Conservation (phyloP, 2,113 vertebrate genomes). For the Halcyon senegalensis region DNA sequence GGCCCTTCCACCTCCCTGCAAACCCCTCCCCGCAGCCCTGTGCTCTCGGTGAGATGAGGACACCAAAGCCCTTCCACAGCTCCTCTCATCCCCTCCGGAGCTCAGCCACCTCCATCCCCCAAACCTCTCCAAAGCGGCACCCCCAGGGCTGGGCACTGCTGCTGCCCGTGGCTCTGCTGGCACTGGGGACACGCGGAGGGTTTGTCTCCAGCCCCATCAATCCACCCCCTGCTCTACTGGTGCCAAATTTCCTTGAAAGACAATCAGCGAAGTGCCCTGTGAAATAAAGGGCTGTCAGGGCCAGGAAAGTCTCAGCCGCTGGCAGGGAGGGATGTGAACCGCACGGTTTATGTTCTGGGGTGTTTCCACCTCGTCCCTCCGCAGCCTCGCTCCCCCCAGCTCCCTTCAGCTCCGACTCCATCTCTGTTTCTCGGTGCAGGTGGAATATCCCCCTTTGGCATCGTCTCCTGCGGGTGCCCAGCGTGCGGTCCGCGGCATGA, state of each 20-base stretch:
- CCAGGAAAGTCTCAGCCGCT: neutral
- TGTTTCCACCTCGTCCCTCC: neutral
- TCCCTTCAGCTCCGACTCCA: neutral
- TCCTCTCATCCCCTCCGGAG: neutral
- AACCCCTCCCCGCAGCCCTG: neutral
- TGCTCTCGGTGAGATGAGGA: neutral
- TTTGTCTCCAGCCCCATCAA: neutral
- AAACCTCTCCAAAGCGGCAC: neutral
- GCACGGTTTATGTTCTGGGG: neutral
- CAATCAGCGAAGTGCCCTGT: neutral
- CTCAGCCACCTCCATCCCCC: accelerated
- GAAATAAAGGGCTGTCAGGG: neutral
- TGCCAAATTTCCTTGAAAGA: neutral
- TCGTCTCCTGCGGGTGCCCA: neutral
- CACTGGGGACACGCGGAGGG: accelerated
- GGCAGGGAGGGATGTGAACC: neutral
- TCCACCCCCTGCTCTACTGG: too few species aligned
- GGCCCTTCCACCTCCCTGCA: neutral
- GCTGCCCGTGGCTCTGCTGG: neutral
- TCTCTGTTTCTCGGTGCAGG: neutral
- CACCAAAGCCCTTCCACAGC: neutral
- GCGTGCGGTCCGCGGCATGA: accelerated
- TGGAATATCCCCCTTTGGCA: neutral
- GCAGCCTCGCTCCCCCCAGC: neutral
- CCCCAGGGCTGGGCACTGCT: neutral